Evolutionary conservation across 2,113 vertebrate genomes (phyloP), one percentile per base, ranked within the genome.

Genomic region (Pipra filicauda): DNA sequence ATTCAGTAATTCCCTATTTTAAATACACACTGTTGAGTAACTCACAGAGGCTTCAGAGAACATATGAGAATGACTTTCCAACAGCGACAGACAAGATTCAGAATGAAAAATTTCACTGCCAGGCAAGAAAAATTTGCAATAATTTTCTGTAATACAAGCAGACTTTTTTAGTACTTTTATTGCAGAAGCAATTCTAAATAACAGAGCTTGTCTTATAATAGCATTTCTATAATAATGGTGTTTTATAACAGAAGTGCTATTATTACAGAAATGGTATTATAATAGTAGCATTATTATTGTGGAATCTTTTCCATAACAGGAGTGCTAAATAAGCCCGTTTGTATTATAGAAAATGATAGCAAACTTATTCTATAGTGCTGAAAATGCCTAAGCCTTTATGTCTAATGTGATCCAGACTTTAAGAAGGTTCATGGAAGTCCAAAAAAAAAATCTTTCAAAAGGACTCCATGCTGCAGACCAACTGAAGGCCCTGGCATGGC

Each of bases 161-260:
- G 93, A 97, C 93, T 95, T 98, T 96, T 97, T 98, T 97, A 98
- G 97, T 92, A 97, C 97, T 98, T 98, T 97, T 97, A 98, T 98
- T 97, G 96, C 96, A 97, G 95, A 98, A 98, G 98, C 97, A 98
- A 98, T 98, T 98, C 97, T 98, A 98, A 98, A 98, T 98, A 98
- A 98, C 97, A 94, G 96, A 97, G 97, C 96, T 95, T 98, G 98
- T 97, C 96, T 98, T 98, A 97, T 98, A 98, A 98, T 97, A 98
- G 97, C 95, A 98, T 98, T 98, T 98, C 97, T 97, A 84, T 98
- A 98, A 98, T 98, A 98, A 98, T 97, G 96, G 97, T 98, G 98
- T 98, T 98, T 98, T 98, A 98, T 98, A 98, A 98, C 97, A 98
- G 97, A 98, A 98, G 95, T 98, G 97, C 98, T 98, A 98, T 98